Conservation (phyloP, 2,888 invertebrate genomes). For the Rutpela maculata region DNA sequence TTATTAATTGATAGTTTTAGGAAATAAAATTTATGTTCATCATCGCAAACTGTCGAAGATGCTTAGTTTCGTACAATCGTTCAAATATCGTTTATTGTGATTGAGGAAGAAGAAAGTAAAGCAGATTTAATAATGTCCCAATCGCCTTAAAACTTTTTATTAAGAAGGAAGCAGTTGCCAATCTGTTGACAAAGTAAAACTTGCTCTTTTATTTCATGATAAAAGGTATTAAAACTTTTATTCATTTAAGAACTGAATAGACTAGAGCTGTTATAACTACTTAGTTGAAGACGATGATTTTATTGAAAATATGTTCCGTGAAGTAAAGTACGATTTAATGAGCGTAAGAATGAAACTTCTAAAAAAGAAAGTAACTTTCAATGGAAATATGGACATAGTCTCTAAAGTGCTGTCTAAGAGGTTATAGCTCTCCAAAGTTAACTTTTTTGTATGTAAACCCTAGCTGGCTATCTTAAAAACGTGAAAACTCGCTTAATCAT, state of each 20-base stretch:
- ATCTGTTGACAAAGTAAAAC: not conserved
- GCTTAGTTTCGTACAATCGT: not conserved
- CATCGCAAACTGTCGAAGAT: not conserved
- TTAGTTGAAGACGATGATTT: not conserved
- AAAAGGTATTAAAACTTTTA: not conserved
- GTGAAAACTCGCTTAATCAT: no score
- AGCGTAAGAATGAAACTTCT: not conserved
- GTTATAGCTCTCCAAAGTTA: no score
- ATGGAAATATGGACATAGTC: no score
- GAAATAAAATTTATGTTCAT: not conserved
- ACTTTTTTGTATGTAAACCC: no score
- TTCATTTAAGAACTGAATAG: not conserved
- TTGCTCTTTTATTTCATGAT: not conserved
- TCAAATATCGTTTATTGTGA: not conserved
- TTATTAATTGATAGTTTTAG: not conserved
- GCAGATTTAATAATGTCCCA: not conserved
- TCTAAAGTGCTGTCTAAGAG: no score
- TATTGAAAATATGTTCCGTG: not conserved
- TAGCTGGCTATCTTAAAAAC: no score
- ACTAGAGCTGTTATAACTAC: not conserved
- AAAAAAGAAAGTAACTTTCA: no score
- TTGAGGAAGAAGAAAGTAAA: not conserved
- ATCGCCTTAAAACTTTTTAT: not conserved
- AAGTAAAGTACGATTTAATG: not conserved
- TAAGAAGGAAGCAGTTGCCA: not conserved